These are phyloP conservation scores for Saturnia japonica DNA, from an alignment of 2,888 invertebrate species.

Conservation along the genomic window DNA sequence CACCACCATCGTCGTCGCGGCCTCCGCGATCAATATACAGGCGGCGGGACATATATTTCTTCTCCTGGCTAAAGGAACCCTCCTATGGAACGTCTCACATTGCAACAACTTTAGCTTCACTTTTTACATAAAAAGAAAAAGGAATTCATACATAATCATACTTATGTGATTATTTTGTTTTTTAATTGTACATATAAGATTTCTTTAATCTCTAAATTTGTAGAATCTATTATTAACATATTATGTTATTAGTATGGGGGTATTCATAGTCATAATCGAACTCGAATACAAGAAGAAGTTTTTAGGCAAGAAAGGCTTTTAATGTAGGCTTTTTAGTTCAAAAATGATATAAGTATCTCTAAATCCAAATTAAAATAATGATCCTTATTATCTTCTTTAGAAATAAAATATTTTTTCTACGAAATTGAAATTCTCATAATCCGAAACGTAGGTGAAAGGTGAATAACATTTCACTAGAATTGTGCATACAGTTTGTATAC, in stretches of 20 bases:
- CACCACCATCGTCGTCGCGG: conserved; percentile 46
- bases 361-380: background rate
- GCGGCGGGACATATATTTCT: conserved; percentile 65
- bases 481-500: conserved; percentile 27
- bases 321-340: too few species aligned
- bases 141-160: background rate
- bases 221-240: background rate
- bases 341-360: background rate
- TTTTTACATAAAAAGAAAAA: background rate
- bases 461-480: conserved; percentile 20
- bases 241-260: background rate
- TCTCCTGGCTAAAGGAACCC: conserved; percentile 38
- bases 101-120: conserved; percentile 4
- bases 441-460: background rate
- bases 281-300: too few species aligned
- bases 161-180: background rate
- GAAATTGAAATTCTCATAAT: background rate
- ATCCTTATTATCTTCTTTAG: background rate
- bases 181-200: background rate
- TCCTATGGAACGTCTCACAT: background rate
- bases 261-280: too few species aligned
- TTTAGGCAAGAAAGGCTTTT: too few species aligned
- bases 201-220: background rate
- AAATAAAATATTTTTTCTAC: background rate
- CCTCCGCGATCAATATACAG: conserved; percentile 70